phyloP scores from a whole-genome alignment of 1,140 invertebrate species.

The Lordiphosa clarofinis region DNA sequence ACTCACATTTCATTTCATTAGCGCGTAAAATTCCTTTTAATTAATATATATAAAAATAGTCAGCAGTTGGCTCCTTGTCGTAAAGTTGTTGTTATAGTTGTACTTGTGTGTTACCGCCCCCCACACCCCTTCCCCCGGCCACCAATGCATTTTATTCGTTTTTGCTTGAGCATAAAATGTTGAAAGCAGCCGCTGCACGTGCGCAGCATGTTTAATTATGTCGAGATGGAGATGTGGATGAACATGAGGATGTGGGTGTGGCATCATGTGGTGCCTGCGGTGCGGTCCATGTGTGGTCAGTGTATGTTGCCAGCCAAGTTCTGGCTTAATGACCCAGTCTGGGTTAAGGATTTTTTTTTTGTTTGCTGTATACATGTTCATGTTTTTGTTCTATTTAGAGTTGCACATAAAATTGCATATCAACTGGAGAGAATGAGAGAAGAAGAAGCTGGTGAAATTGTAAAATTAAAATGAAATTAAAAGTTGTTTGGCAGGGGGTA shows the following conservation, averaged over 20 bases:
- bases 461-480: constrained; percentile 39
- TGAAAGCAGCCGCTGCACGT: constrained; percentile 73
- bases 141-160: constrained; percentile 60
- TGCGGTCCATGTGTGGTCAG: constrained; percentile 47
- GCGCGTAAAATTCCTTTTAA: constrained; percentile 72
- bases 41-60: constrained; percentile 69
- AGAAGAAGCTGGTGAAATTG: constrained; percentile 17
- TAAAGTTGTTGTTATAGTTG: constrained; percentile 50
- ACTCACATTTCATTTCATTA: constrained; percentile 69
- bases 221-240: constrained; percentile 26
- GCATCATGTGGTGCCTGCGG: constrained; percentile 41
- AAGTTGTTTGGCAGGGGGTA: constrained; percentile 9
- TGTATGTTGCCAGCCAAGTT: constrained; percentile 32
- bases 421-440: constrained; percentile 2
- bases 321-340: constrained; percentile 42
- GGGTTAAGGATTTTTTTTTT: constrained; percentile 34
- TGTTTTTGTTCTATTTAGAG: constrained; percentile 14
- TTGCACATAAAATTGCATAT: constrained; percentile 46
- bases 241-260: constrained; percentile 13
- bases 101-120: constrained; percentile 16
- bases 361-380: not conserved
- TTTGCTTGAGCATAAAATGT: constrained; percentile 68
- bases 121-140: not conserved
- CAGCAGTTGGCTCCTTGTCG: constrained; percentile 56
- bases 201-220: constrained; percentile 75